phyloP scores from a whole-genome alignment of 2,888 invertebrate genomes.

The Abscondita cerata region DNA sequence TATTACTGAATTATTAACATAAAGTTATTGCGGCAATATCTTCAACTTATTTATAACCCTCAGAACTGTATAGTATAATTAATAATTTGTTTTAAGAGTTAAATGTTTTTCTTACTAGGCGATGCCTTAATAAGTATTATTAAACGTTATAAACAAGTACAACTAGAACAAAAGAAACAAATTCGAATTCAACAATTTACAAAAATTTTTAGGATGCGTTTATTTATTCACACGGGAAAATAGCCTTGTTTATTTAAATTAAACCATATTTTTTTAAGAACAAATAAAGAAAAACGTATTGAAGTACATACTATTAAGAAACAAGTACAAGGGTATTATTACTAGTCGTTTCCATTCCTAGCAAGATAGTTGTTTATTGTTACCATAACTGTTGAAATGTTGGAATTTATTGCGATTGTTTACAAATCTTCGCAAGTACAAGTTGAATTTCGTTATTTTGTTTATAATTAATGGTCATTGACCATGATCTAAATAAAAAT shows the following conservation, averaged over 20 bases:
- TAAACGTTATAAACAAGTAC: slow-evolving; percentile 6
- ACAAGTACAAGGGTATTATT: slow-evolving; percentile 23
- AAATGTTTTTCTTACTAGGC: background rate
- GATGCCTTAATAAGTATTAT: background rate
- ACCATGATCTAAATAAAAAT: slow-evolving; percentile 22
- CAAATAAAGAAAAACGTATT: no score
- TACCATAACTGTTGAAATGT: slow-evolving; percentile 35
- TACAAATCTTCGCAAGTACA: slow-evolving; percentile 38
- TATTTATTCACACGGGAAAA: background rate
- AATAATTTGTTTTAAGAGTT: slow-evolving; percentile 5
- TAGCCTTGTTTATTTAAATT: background rate
- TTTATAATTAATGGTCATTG: slow-evolving; percentile 27
- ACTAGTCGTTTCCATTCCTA: slow-evolving; percentile 33
- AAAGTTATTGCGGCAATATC: background rate
- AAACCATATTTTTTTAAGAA: background rate
- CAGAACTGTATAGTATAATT: background rate
- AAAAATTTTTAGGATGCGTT: background rate
- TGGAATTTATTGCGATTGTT: slow-evolving; percentile 39
- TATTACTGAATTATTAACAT: background rate
- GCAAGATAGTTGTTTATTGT: slow-evolving; percentile 36
- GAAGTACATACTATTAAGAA: slow-evolving; percentile 6
- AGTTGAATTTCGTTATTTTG: slow-evolving; percentile 23
- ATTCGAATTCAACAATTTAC: background rate
- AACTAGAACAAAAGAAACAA: background rate
- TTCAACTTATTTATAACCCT: slow-evolving; percentile 4